Base-by-base conservation (phyloP, 2,113 vertebrate genomes). In the Nipponia nippon region DNA sequence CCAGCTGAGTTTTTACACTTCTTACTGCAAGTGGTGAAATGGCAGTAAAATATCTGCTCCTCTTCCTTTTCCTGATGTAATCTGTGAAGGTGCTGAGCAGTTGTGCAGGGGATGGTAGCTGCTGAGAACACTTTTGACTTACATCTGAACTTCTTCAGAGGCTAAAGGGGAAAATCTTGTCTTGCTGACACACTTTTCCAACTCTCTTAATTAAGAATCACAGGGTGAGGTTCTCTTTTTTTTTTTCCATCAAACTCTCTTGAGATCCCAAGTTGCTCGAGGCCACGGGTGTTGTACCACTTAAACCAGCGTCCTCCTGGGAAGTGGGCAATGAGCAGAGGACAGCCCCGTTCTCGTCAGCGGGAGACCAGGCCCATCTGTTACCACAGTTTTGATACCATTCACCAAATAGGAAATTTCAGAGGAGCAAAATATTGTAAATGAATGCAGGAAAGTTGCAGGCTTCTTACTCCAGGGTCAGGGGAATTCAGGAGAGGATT, bases 41-140 rank as follows among this genome's bases (percentile, higher is more conserved):
- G 11, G 63, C 79, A 90, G 36, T 65, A 55, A 89, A 96, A 83
- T 87, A 56, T 91, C 46, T 14, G 58, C 59, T 78, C 55, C 49
- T 83, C 36, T 94, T 89, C 40, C 56, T 84, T 94, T 40, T 83
- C 76, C 58, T 91, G 73, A 90, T 89, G 67, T 73, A 83, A 63
- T 89, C 94, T 89, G 29, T 62, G 69, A 67, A 94, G 70, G 49
- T 34, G n/a, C 47, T 87, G 81, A 89, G 36, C 65, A 71, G 56
- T 82, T 70, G 52, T 67, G 59, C 67, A 91, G 77, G 38, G 66
- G 27, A 61, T 7, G 3, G 65, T 55, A 71, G 36, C 52, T 79
- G 38, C 30, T 34, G 77, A 84, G 50, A 69, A 55, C 44, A 23
- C 32, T 69, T 77, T 63, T 80, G 58, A 70, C 63, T 87, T 91